Conservation (phyloP, 2,113 vertebrate species). For the Megaptera novaeangliae region DNA sequence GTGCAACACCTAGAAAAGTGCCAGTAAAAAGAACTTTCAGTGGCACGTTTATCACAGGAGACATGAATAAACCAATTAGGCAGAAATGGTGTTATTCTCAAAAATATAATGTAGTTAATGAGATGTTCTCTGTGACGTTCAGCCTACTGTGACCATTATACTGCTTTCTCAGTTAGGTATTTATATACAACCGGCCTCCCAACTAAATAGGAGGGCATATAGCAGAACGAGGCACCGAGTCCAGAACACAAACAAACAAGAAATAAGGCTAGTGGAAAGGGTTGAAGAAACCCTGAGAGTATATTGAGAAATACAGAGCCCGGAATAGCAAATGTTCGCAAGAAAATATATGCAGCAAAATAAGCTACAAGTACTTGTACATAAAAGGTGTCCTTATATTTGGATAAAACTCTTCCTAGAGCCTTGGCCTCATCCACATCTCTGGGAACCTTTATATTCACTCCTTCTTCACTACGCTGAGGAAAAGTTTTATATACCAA, state of each 20-base stretch:
- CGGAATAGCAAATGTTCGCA: slow-evolving; percentile 98
- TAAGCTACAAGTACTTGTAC: slow-evolving; percentile 97
- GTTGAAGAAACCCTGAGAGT: slow-evolving; percentile 98
- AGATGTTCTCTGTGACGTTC: slow-evolving; percentile 96
- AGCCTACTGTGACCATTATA: slow-evolving; percentile 97
- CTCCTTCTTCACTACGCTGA: slow-evolving; percentile 92
- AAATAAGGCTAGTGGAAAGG: slow-evolving; percentile 95
- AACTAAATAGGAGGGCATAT: slow-evolving; percentile 96
- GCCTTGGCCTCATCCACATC: slow-evolving; percentile 99
- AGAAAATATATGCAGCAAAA: slow-evolving; percentile 96
- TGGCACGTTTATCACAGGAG: slow-evolving; percentile 97
- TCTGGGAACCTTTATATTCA: slow-evolving; percentile 94
- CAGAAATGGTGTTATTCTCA: slow-evolving; percentile 98
- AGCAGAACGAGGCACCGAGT: slow-evolving; percentile 97
- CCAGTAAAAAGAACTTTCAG: slow-evolving; percentile 97
- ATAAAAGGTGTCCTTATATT: slow-evolving; percentile 98
- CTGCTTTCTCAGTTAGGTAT: slow-evolving; percentile 95
- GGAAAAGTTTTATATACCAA: slow-evolving; percentile 97
- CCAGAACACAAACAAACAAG: slow-evolving; percentile 98
- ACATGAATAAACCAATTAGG: slow-evolving; percentile 99
- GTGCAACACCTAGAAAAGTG: slow-evolving; percentile 97
- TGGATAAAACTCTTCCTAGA: slow-evolving; percentile 96
- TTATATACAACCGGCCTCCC: slow-evolving; percentile 95
- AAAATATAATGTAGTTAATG: slow-evolving; percentile 99
- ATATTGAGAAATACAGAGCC: slow-evolving; percentile 99